A percentile compares a stretch with the other conserved stretches of the same genome.
Conservation (phyloP, 2,888 invertebrate genomes). For the Isoperla grammatica region DNA sequence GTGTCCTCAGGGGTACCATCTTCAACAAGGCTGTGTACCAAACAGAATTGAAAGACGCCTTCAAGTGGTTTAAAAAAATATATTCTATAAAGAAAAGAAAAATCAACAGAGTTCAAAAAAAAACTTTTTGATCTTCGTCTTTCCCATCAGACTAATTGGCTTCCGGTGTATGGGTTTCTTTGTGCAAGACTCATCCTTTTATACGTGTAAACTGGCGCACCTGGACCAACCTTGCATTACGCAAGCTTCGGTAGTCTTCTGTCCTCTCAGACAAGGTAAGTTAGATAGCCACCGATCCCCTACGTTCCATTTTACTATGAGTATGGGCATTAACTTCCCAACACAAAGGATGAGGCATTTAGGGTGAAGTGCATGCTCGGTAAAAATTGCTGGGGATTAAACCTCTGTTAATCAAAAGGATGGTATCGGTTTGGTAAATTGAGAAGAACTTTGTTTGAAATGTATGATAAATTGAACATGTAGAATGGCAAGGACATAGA, state of each 20-base stretch:
- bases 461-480: too few relatives aligned
- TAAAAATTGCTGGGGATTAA: too few relatives aligned
- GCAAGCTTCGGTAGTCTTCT: slow-evolving; percentile 6
- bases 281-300: too few relatives aligned
- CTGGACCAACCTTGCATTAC: slow-evolving; percentile 16
- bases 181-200: slow-evolving; percentile 14
- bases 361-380: too few relatives aligned
- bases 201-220: slow-evolving; percentile 4
- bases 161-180: slow-evolving; percentile 18
- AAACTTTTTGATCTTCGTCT: slow-evolving; percentile 22
- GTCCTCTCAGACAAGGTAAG: too few relatives aligned
- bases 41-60: slow-evolving; percentile 1
- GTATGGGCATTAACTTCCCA: too few relatives aligned
- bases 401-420: too few relatives aligned
- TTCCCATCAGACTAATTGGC: slow-evolving; percentile 27
- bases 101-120: slow-evolving; percentile 10
- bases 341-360: too few relatives aligned
- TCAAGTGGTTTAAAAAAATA: slow-evolving; percentile 13
- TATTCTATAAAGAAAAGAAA: slow-evolving; percentile 6
- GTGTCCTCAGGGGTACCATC: neutral
- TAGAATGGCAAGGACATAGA: too few relatives aligned
- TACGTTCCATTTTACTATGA: too few relatives aligned
- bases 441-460: too few relatives aligned
- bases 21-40: neutral
- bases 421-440: too few relatives aligned